Percentiles rank a stretch among this genome's conserved stretches.
Conservation (phyloP, 2,113 vertebrate genomes). For the Bufo bufo region DNA sequence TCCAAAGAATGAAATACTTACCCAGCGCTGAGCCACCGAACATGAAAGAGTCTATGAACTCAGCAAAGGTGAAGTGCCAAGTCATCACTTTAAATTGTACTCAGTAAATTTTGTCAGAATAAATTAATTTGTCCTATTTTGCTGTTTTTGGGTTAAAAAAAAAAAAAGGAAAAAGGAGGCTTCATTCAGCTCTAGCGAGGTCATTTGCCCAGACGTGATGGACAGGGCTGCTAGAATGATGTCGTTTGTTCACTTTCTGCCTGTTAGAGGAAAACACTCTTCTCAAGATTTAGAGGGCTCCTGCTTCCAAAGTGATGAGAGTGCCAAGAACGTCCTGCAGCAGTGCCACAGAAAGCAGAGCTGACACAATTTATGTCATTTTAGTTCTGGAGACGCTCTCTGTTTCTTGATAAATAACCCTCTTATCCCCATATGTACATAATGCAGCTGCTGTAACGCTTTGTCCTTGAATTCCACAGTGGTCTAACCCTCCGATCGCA, state of each 20-base stretch:
- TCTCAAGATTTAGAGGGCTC: slow-evolving; percentile 16
- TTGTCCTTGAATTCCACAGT: slow-evolving; percentile 31
- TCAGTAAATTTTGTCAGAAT: not conserved
- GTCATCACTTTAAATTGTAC: not conserved
- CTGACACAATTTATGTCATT: slow-evolving; percentile 21
- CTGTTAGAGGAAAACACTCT: not conserved
- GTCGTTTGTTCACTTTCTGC: slow-evolving; percentile 26
- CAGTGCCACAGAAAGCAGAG: not conserved
- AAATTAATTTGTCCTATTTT: slow-evolving; percentile 2
- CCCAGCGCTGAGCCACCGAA: not conserved
- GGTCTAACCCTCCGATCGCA: slow-evolving; percentile 1
- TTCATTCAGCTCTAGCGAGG: not conserved
- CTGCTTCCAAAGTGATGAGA: slow-evolving; percentile 25
- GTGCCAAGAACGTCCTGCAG: slow-evolving; percentile 4
- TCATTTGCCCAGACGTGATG: not conserved
- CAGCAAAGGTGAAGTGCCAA: not conserved
- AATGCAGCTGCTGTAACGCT: slow-evolving; percentile 23
- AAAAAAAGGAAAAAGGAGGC: not conserved
- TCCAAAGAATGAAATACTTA: slow-evolving; percentile 51
- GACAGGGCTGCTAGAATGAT: slow-evolving; percentile 26
- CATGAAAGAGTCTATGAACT: not conserved
- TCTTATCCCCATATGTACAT: slow-evolving; percentile 11
- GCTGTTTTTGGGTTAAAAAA: not conserved
- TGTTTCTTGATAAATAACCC: slow-evolving; percentile 22
- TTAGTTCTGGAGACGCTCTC: slow-evolving; percentile 12